Conservation (phyloP, 2,113 vertebrate genomes). For the Polypterus bichir region DNA sequence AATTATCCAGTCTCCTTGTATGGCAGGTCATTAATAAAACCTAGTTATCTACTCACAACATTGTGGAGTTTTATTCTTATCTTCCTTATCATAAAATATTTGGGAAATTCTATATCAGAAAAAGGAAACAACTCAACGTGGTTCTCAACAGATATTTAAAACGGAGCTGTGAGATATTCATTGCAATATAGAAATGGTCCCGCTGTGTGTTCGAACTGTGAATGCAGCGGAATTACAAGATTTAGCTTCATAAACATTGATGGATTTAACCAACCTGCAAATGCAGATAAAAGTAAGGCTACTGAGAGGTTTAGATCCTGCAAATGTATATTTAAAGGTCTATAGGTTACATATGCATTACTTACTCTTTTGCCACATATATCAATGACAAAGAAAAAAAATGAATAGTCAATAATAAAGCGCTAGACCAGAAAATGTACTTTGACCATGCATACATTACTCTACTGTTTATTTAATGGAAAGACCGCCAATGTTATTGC, state of each 20-base stretch:
- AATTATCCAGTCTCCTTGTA: conserved; percentile 78
- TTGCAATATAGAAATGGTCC: conserved; percentile 36
- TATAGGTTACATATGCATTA: conserved; percentile 65
- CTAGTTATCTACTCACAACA: conserved; percentile 76
- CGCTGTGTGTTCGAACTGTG: conserved; percentile 33
- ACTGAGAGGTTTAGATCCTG: conserved; percentile 46
- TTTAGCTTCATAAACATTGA: conserved; percentile 61
- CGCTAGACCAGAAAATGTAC: conserved; percentile 23
- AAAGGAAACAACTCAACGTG: conserved; percentile 69
- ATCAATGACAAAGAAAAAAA: conserved; percentile 71
- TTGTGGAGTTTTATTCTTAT: conserved; percentile 66
- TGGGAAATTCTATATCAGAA: conserved; percentile 58
- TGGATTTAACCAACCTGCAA: conserved; percentile 85
- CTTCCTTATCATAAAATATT: conserved; percentile 87
- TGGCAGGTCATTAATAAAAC: conserved; percentile 99
- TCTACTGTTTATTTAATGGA: conserved; percentile 31
- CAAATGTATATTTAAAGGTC: conserved; percentile 69
- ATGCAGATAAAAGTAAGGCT: conserved; percentile 85
- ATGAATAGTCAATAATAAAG: conserved; percentile 45
- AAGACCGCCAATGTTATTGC: conserved; percentile 43
- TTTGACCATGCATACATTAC: conserved; percentile 41
- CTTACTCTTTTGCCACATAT: conserved; percentile 58
- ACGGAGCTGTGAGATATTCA: conserved; percentile 36
- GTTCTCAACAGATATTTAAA: conserved; percentile 65
- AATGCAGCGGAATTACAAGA: conserved; percentile 56